Evolutionary conservation across 2,888 invertebrate genomes (phyloP), one percentile per base, ranked within the genome.

Genomic region (Hipparchia sbordonii): DNA sequence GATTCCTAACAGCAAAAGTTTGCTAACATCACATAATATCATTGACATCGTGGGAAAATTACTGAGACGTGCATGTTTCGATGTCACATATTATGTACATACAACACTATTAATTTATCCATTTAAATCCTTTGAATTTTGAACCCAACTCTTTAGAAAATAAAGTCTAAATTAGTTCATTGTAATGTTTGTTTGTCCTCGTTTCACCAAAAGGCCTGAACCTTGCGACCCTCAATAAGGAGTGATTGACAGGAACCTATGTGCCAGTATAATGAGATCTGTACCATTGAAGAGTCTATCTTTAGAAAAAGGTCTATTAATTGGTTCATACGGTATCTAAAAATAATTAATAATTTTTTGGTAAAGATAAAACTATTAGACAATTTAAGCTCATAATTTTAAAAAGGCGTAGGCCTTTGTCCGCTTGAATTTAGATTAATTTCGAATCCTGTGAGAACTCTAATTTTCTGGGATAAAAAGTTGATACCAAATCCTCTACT

Each of bases 151-250:
- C 2, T 2, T 23, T 33, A 12, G 0, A 10, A 6, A 8, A 33
- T 52, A 33, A 12, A 9, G 65, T 65, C 33, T 10, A 33, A 7
- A 51, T 51, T 12, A 33, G 33, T 23, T 52, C 13, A 9, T 8
- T 10, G 6, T 1, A 12, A 9, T 45, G 65, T 52, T 52, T 23
- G 65, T 56, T 56, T 68, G 79, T 72, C 79, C 79, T 79, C 79
- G 76, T 45, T 65, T 74, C 66, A 68, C 76, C 70, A 77, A 79
- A 77, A 77, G 78, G 78, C 78, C 77, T 78, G 79, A 81, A 79
- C 88, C 89, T 89, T 85, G 86, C 82, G 75, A 79, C 84, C 85
- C 88, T 85, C 80, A 80, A 87, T 88, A 87, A 80, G 87, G 87
- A 78, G 73, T 77, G 78, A 77, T 76, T 76, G 79, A 78, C 72